Conservation (phyloP, 2,888 invertebrate genomes). For the Corbicula japonica region DNA sequence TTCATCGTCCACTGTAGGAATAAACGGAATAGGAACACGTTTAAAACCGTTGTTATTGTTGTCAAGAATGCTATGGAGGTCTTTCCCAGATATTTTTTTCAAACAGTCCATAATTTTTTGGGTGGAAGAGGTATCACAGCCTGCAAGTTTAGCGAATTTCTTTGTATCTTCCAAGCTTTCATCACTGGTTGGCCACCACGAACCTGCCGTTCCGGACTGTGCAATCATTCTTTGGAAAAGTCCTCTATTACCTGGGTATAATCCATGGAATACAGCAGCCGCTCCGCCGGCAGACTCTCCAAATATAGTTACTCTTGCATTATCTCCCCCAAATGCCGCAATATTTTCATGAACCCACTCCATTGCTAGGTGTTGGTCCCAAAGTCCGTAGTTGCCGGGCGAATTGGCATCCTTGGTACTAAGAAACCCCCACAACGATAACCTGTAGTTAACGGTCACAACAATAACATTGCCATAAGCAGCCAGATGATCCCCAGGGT, state of each 20-base stretch:
- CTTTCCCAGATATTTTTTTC: neutral
- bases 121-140: constrained; percentile 13
- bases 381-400: constrained; percentile 32
- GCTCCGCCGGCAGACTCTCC: constrained; percentile 41
- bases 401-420: constrained; percentile 10
- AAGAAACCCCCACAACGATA: constrained; percentile 29
- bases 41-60: constrained; percentile 12
- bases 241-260: constrained; percentile 29
- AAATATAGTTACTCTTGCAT: constrained; percentile 15
- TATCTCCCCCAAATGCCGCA: constrained; percentile 39
- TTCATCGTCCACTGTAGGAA: constrained; percentile 30
- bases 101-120: constrained; percentile 30
- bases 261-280: constrained; percentile 21
- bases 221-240: constrained; percentile 32
- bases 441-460: constrained; percentile 38
- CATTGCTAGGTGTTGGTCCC: constrained; percentile 43
- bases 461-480: constrained; percentile 25
- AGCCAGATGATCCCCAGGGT: neutral
- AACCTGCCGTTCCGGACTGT: constrained; percentile 31
- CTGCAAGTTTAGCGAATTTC: constrained; percentile 11
- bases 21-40: constrained; percentile 17
- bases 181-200: constrained; percentile 4
- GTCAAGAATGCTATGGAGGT: neutral
- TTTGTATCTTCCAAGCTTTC: constrained; percentile 1
- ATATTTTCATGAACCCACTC: constrained; percentile 42